phyloP scores from a whole-genome alignment of 2,797 vertebrate species.

The Poeciliopsis turneri region DNA sequence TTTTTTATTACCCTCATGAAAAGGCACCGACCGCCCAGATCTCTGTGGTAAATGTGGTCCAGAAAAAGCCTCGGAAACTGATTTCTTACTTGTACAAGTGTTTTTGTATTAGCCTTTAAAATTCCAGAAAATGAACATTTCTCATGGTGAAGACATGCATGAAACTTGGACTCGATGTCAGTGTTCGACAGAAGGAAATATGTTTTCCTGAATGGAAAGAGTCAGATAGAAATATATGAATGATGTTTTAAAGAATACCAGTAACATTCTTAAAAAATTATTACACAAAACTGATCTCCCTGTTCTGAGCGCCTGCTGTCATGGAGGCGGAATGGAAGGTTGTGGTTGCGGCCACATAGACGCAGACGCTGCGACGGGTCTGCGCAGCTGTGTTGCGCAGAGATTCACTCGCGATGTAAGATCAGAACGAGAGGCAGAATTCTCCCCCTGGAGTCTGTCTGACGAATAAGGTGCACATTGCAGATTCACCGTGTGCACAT shows the following conservation, averaged over 20 bases:
- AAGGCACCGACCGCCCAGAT: no score
- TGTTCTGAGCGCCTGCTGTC: background rate
- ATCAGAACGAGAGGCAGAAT: slow-evolving; percentile 31
- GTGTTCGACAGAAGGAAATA: background rate
- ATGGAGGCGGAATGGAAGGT: slow-evolving; percentile 21
- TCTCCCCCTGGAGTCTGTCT: slow-evolving; percentile 19
- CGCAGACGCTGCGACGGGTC: slow-evolving; percentile 31
- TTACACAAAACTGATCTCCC: background rate
- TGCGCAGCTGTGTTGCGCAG: slow-evolving; percentile 71
- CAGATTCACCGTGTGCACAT: slow-evolving; percentile 59
- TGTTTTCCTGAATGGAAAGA: background rate
- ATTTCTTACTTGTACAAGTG: no score
- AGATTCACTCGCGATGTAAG: slow-evolving; percentile 44
- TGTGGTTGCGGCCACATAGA: slow-evolving; percentile 11
- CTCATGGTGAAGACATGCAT: background rate
- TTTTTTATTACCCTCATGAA: no score
- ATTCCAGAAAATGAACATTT: no score
- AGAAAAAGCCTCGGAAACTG: no score
- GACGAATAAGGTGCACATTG: slow-evolving; percentile 59
- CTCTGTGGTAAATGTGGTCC: no score
- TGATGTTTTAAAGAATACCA: background rate
- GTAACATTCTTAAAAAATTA: background rate
- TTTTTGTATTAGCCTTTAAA: no score
- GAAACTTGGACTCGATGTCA: background rate
- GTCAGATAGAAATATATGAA: background rate